phyloP scores from a whole-genome alignment of 2,888 invertebrate genomes.

The Ischnus inquisitorius region DNA sequence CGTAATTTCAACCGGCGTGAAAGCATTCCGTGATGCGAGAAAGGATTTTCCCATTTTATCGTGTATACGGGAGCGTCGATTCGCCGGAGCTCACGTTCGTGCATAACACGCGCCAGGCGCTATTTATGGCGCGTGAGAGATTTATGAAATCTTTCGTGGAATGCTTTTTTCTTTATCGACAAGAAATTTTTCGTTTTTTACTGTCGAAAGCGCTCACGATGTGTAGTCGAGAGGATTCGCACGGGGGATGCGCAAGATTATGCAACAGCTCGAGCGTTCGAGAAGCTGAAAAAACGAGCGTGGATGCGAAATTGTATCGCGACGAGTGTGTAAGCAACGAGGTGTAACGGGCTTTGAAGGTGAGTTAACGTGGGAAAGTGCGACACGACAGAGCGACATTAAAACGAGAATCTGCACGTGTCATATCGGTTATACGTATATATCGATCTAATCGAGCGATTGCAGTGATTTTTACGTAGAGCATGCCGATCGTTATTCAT shows the following conservation, averaged over 20 bases:
- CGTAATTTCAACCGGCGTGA: slow-evolving; percentile 69
- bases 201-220: not conserved
- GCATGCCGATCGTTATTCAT: slow-evolving; percentile 1
- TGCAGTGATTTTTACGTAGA: not conserved
- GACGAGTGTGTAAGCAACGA: not conserved
- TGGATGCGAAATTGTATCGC: not conserved
- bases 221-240: not conserved
- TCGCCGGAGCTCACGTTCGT: slow-evolving; percentile 18
- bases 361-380: slow-evolving; percentile 26
- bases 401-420: not conserved
- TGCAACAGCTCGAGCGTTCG: slow-evolving; percentile 34
- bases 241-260: slow-evolving; percentile 11
- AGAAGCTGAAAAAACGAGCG: not conserved
- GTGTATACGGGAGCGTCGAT: slow-evolving; percentile 62
- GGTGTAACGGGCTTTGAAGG: not conserved
- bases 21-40: slow-evolving; percentile 76
- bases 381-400: slow-evolving; percentile 2
- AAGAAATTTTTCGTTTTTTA: not conserved
- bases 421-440: not conserved
- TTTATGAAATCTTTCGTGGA: not conserved
- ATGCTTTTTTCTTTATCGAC: not conserved
- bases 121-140: not conserved
- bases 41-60: slow-evolving; percentile 77
- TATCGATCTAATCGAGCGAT: slow-evolving; percentile 36
- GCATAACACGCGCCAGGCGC: not conserved